Evolutionary conservation across 2,113 vertebrate species (phyloP).

Genomic region (Oophaga pumilio): DNA sequence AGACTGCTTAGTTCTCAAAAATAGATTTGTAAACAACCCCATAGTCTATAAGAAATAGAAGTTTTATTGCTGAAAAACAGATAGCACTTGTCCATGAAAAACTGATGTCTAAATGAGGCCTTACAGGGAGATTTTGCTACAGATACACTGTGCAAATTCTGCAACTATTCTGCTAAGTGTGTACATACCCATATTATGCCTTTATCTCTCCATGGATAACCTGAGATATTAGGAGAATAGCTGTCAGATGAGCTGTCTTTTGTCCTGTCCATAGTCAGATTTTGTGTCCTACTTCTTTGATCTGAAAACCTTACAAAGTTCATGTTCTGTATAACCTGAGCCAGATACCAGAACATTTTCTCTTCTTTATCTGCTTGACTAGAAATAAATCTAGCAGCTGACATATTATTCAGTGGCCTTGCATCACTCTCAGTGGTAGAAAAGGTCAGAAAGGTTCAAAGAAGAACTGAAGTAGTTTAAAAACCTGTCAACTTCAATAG

Average conservation of each 20-base stretch:
- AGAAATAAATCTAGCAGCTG: conserved; percentile 20
- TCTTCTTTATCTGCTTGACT: conserved; percentile 28
- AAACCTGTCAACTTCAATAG: conserved; percentile 32
- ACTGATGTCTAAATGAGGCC: too few relatives aligned
- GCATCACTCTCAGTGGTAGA: conserved; percentile 34
- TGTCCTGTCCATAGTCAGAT: background rate
- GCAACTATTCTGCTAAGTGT: too few relatives aligned
- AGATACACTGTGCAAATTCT: too few relatives aligned
- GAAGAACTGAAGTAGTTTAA: conserved; percentile 30
- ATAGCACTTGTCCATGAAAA: too few relatives aligned
- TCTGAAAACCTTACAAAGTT: background rate
- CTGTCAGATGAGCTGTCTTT: background rate
- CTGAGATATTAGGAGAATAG: background rate
- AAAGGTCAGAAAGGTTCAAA: conserved; percentile 30
- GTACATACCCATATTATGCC: background rate
- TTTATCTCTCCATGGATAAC: background rate
- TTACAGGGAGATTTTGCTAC: too few relatives aligned
- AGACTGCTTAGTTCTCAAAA: too few relatives aligned
- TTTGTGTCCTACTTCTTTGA: background rate
- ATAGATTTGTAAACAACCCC: too few relatives aligned
- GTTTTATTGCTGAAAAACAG: too few relatives aligned
- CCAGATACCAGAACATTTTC: background rate
- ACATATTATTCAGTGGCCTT: conserved; percentile 38
- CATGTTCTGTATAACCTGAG: conserved; percentile 9
- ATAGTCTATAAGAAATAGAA: too few relatives aligned